Conservation (phyloP, 2,888 invertebrate genomes). For the Tipula vernalis region DNA sequence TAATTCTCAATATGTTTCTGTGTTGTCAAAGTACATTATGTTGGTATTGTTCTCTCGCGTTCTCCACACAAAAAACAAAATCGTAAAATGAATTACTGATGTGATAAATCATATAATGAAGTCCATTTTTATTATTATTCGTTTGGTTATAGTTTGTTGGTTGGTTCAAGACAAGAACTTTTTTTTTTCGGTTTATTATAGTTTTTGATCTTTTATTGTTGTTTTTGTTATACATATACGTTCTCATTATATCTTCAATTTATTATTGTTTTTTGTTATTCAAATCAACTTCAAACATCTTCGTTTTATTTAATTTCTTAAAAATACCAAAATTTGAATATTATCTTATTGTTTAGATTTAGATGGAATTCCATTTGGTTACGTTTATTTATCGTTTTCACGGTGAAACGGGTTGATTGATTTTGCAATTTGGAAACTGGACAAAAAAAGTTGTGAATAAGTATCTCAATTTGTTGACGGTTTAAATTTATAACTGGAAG, state of each 20-base stretch:
- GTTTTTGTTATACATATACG: background rate
- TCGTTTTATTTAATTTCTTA: background rate
- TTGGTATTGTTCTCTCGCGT: background rate
- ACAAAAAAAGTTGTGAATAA: background rate
- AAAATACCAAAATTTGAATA: background rate
- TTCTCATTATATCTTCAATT: background rate
- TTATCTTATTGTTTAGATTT: background rate
- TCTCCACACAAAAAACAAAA: background rate
- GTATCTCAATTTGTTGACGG: background rate
- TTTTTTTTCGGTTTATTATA: background rate
- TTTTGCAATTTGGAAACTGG: background rate
- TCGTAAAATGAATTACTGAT: background rate
- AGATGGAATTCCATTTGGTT: background rate
- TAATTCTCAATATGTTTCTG: slow-evolving; percentile 4
- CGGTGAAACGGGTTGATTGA: background rate
- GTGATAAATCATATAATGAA: slow-evolving; percentile 4
- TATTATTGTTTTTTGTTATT: slow-evolving; percentile 4
- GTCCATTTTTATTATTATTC: background rate
- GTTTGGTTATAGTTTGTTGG: background rate
- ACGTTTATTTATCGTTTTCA: background rate
- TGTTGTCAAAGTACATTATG: slow-evolving; percentile 4
- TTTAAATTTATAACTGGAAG: background rate
- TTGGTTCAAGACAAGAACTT: background rate
- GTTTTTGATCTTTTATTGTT: background rate
- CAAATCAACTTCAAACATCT: background rate